Evolutionary conservation across 2,797 vertebrate species (phyloP).

Genomic region (Rhynchotus rufescens): DNA sequence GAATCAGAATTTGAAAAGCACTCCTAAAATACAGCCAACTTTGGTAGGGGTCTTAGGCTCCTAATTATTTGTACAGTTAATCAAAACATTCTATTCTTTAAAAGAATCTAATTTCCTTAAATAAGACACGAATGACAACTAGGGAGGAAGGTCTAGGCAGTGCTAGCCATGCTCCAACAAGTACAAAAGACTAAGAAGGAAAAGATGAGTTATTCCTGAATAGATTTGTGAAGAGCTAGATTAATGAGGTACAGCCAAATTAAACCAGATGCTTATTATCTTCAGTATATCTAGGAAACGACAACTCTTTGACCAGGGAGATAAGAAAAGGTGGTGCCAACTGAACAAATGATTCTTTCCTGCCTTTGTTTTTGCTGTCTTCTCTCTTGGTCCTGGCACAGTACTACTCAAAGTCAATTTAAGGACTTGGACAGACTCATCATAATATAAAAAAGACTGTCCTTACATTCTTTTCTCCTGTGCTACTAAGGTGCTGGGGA

Average conservation of each 20-base stretch:
- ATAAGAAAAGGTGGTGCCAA: background rate
- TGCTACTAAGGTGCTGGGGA: background rate
- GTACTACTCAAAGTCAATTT: background rate
- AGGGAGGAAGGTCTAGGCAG: background rate
- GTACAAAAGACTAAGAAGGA: background rate
- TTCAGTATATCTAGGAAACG: background rate
- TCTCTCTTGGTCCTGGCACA: background rate
- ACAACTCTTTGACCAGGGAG: background rate
- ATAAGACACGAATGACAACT: background rate
- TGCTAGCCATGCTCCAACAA: background rate
- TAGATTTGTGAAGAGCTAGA: background rate
- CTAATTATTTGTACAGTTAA: background rate
- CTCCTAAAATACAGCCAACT: background rate
- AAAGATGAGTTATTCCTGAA: background rate
- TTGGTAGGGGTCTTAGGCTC: background rate
- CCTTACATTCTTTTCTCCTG: background rate
- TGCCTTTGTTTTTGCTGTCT: background rate
- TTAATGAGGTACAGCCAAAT: background rate
- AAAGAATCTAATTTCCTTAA: background rate
- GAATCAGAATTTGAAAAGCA: background rate
- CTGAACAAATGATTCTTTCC: background rate
- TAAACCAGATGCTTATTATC: background rate
- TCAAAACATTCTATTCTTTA: background rate
- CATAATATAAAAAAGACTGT: background rate
- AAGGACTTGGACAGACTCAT: background rate